A percentile compares a stretch with the other conserved stretches of the same genome.
Evolutionary conservation across 2,113 vertebrate genomes (phyloP).

Genomic region (Pan paniscus): DNA sequence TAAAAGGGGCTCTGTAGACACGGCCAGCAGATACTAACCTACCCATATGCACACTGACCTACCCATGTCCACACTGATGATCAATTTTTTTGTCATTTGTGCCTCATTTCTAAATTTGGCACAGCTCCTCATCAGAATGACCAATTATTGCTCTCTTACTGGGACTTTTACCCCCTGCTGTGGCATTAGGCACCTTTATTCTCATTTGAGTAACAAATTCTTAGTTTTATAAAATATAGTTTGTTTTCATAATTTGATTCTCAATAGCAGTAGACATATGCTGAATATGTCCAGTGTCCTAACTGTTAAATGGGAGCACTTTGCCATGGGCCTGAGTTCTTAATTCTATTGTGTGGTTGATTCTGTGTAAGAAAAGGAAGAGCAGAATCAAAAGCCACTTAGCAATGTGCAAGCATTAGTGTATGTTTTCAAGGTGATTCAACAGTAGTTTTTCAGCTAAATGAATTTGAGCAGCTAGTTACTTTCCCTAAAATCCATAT

Average conservation of each 20-base stretch:
- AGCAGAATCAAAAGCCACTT: neutral
- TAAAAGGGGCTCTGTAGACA: neutral
- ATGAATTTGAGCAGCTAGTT: neutral
- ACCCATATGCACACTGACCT: neutral
- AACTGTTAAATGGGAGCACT: neutral
- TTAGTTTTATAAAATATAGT: neutral
- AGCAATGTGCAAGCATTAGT: neutral
- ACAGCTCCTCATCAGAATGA: neutral
- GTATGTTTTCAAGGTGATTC: neutral
- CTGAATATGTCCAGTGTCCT: neutral
- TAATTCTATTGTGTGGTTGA: neutral
- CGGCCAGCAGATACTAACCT: neutral
- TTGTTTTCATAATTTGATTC: conserved; percentile 6
- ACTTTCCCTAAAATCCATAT: neutral
- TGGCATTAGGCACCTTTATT: neutral
- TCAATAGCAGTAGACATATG: neutral
- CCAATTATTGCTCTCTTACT: neutral
- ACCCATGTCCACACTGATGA: neutral
- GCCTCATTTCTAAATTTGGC: conserved; percentile 24
- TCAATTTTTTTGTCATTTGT: neutral
- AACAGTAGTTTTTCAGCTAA: neutral
- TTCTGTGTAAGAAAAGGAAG: neutral
- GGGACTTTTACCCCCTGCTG: neutral
- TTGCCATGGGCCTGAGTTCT: neutral
- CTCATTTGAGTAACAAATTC: neutral